These are phyloP conservation scores for Pluvianellus socialis DNA, from an alignment of 2,113 vertebrate species.

Conservation along the genomic window DNA sequence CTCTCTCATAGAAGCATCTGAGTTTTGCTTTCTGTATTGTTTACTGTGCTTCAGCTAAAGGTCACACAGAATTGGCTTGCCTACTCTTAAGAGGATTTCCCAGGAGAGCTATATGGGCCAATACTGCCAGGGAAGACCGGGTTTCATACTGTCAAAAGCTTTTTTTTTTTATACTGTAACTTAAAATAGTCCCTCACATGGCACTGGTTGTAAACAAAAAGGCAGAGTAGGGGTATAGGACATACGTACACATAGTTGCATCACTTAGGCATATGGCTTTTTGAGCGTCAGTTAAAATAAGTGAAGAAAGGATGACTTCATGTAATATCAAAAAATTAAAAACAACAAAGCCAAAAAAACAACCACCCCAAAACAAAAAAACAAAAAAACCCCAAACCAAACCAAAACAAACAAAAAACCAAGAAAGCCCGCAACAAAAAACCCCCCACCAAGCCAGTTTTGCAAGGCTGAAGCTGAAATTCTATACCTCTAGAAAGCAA, in stretches of 20 bases:
- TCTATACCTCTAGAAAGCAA: not conserved
- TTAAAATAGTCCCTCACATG: not conserved
- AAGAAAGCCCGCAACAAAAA: no score
- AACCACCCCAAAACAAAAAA: no score
- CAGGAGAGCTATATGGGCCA: not conserved
- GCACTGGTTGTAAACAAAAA: not conserved
- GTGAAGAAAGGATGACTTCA: not conserved
- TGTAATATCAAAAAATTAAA: not conserved
- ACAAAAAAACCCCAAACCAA: no score
- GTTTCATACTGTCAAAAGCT: not conserved
- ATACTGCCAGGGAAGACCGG: not conserved
- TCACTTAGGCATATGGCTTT: not conserved
- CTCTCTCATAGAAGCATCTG: not conserved
- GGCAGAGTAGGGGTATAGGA: fast-evolving
- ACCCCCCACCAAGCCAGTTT: not conserved
- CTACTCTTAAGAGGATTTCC: not conserved
- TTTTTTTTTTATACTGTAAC: not conserved
- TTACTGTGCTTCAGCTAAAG: not conserved
- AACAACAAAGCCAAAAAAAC: not conserved
- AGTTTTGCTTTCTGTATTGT: not conserved
- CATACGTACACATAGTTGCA: not conserved
- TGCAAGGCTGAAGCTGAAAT: not conserved
- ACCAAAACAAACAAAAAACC: no score
- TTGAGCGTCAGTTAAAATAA: not conserved
- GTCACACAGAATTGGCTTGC: not conserved